Conservation (phyloP, 2,113 vertebrate species). For the Verasper variegatus region DNA sequence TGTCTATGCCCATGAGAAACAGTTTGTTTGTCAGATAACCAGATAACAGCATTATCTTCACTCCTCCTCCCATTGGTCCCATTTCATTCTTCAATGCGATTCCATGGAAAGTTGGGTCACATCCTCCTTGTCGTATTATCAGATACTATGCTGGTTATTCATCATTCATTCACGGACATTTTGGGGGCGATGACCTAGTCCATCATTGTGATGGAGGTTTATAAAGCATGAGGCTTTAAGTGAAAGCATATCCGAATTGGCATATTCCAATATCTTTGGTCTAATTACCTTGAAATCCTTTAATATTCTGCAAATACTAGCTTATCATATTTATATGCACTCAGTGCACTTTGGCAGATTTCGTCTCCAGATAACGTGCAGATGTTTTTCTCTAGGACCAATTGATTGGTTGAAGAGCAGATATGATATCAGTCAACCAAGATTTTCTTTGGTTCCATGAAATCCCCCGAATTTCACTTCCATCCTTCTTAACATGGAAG, state of each 20-base stretch:
- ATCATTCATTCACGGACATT: too few species aligned
- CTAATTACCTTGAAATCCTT: too few species aligned
- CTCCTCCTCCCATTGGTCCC: not conserved
- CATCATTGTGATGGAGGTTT: too few species aligned
- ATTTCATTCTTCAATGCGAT: slow-evolving; percentile 7
- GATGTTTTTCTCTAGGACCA: not conserved
- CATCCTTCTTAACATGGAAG: slow-evolving; percentile 41
- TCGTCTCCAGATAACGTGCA: not conserved
- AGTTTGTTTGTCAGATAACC: slow-evolving; percentile 27
- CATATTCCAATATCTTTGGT: too few species aligned
- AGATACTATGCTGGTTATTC: too few species aligned
- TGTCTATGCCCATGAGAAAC: slow-evolving; percentile 27
- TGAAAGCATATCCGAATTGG: too few species aligned
- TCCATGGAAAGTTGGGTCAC: too few species aligned
- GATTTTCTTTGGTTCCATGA: not conserved
- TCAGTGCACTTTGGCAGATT: not conserved
- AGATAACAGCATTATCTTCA: slow-evolving; percentile 17
- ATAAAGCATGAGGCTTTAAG: too few species aligned
- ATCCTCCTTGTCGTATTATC: too few species aligned
- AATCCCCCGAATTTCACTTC: slow-evolving; percentile 45
- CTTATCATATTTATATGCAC: too few species aligned
- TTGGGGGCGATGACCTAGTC: too few species aligned
- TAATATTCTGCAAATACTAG: too few species aligned
- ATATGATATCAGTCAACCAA: not conserved
- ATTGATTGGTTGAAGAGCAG: not conserved